A percentile compares a stretch with the other conserved stretches of the same genome.
Evolutionary conservation across 2,113 vertebrate species (phyloP).

Genomic region (Hypomesus transpacificus): DNA sequence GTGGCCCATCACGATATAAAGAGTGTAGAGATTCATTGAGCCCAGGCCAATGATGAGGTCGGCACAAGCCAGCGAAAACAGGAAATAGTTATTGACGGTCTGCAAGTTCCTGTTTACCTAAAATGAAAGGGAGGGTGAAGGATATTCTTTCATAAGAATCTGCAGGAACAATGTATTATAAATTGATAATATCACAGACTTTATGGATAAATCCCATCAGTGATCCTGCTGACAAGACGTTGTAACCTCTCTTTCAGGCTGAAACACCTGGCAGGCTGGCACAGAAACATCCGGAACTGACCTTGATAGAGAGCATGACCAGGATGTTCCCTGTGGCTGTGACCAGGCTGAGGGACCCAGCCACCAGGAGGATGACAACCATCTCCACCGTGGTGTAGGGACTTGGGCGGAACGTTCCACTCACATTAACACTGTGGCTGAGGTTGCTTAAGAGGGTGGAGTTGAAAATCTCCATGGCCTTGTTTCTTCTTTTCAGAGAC

Average conservation of each 20-base stretch:
- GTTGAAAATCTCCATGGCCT: conserved; percentile 58
- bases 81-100: conserved; percentile 97
- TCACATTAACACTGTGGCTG: conserved; percentile 24
- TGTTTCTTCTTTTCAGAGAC: conserved; percentile 22
- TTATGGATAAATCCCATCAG: no score
- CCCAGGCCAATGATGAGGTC: conserved; percentile 95
- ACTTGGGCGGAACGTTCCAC: conserved; percentile 57
- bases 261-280: background rate
- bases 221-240: background rate
- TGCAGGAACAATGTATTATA: background rate
- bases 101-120: conserved; percentile 97
- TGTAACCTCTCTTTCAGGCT: background rate
- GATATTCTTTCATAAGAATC: background rate
- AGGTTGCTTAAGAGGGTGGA: conserved; percentile 36
- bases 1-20: conserved; percentile 93
- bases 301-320: conserved; percentile 98
- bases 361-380: conserved; percentile 86
- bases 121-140: conserved; percentile 79
- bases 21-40: conserved; percentile 97
- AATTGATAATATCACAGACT: background rate
- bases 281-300: conserved; percentile 35
- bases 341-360: conserved; percentile 88
- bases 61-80: conserved; percentile 96
- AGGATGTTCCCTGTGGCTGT: conserved; percentile 94
- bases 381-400: conserved; percentile 84